Base-by-base conservation (phyloP, 2,797 vertebrate genomes). In the Parauchenoglanis ngamensis region DNA sequence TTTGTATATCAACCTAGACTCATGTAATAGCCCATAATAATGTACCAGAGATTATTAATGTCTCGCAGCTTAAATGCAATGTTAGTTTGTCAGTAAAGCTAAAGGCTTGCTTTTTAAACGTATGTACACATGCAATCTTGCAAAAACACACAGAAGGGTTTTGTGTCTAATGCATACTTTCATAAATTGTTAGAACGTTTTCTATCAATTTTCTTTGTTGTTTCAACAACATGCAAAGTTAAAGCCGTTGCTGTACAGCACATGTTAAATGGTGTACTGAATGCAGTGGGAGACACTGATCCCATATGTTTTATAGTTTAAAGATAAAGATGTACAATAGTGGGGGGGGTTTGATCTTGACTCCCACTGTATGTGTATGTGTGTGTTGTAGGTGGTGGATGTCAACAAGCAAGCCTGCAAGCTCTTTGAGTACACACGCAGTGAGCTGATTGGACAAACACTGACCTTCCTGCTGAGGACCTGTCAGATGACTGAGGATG, bases 381-480 rank as follows among this genome's bases (percentile, higher is more conserved):
- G 76, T 83, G 80, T 90, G 25, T 88, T 83, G 49, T 87, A 98
- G 98, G 96, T 99, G 93, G 89, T 97, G 28, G 95, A 97, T 85
- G 97, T 95, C 87, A 98, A 97, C 75, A 95, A 98, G 85, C 94
- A 94, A 92, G 98, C 98, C 5, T 97, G 96, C 92, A 95, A 92
- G 83, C 91, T 99, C 73, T 96, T 99, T 91, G 96, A 97, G 67
- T 96, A 94, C 86, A 94, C 93, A n/a, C 90, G 93, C 75, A 87
- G 92, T 21, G 96, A 97, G 40, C 90, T 99, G 88, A 96, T 97
- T 87, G 97, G 97, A 63, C 95, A 94, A 92, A 96, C 94, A 83
- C 92, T 99, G 83, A 93, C 94, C 0, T 89, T 70, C 46, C 85
- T 99, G 12, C 92, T 99, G 85, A 96, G 95, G 93, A 95, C 95